Evolutionary conservation across 2,888 invertebrate genomes (phyloP).

Genomic region (Adineta ricciae): DNA sequence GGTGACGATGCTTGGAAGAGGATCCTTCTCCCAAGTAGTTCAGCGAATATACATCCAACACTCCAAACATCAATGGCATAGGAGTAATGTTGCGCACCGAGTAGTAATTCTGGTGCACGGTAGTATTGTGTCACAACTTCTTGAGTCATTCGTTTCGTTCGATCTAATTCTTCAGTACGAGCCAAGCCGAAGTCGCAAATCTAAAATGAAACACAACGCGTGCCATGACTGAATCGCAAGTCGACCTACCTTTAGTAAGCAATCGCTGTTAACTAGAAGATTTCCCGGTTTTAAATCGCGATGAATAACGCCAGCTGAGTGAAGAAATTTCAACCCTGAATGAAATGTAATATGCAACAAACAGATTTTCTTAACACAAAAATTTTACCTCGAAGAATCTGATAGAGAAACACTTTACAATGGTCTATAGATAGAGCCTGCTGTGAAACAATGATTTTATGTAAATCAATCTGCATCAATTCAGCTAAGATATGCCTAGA

Average conservation of each 20-base stretch:
- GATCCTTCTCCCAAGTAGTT: slow-evolving; percentile 83
- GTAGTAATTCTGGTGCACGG: slow-evolving; percentile 92
- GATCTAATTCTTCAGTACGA: slow-evolving; percentile 72
- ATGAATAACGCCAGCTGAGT: slow-evolving; percentile 92
- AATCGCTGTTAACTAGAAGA: slow-evolving; percentile 90
- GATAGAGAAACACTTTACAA: slow-evolving; percentile 99
- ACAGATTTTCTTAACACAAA: neutral
- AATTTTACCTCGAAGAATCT: slow-evolving; percentile 79
- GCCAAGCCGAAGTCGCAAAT: slow-evolving; percentile 99
- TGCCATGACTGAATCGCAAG: too few relatives aligned
- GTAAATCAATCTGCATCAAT: slow-evolving; percentile 95
- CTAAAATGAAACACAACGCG: too few relatives aligned
- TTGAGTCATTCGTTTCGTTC: slow-evolving; percentile 89
- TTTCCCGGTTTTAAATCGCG: slow-evolving; percentile 98
- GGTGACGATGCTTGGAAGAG: slow-evolving; percentile 96
- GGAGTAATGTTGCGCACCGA: slow-evolving; percentile 91
- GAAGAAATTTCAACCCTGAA: slow-evolving; percentile 73
- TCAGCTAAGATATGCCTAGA: slow-evolving; percentile 85
- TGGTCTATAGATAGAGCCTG: slow-evolving; percentile 97
- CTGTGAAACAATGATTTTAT: slow-evolving; percentile 99
- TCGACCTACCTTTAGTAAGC: slow-evolving; percentile 44
- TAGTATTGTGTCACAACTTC: slow-evolving; percentile 99
- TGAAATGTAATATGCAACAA: neutral
- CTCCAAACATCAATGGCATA: slow-evolving; percentile 95
- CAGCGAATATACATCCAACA: slow-evolving; percentile 97